A percentile compares a stretch with the other conserved stretches of the same genome.
Evolutionary conservation across 1,140 invertebrate species (phyloP).

Genomic region (Drosophila tani): DNA sequence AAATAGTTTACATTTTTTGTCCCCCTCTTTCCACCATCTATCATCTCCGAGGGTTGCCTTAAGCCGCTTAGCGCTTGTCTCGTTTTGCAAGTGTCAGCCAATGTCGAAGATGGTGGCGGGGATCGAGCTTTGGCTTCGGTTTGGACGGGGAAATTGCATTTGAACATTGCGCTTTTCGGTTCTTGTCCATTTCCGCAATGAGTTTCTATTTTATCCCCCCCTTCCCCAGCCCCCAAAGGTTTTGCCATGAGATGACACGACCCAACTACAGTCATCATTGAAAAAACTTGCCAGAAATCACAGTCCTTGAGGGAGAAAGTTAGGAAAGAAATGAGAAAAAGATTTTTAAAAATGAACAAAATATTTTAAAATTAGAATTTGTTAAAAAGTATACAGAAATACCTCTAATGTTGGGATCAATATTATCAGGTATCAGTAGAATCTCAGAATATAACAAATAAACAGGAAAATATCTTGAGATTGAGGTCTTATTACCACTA

Average conservation of each 20-base stretch:
- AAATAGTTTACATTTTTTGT: conserved; percentile 55
- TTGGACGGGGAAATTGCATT: conserved; percentile 50
- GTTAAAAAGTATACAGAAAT: neutral
- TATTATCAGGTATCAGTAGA: neutral
- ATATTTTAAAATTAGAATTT: neutral
- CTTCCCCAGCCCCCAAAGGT: neutral
- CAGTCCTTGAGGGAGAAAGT: neutral
- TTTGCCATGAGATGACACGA: conserved; percentile 21
- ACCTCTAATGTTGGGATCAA: neutral
- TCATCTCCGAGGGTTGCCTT: conserved; percentile 46
- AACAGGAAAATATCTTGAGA: neutral
- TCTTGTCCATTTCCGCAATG: conserved; percentile 57
- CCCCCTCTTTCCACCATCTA: neutral
- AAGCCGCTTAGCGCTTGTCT: conserved; percentile 49
- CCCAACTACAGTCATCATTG: conserved; percentile 21
- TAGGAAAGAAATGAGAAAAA: neutral
- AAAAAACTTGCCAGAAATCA: neutral
- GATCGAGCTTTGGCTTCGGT: conserved; percentile 14
- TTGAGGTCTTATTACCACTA: too few species aligned
- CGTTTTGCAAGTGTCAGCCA: conserved; percentile 51
- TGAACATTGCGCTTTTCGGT: conserved; percentile 48
- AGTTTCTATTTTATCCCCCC: conserved; percentile 26
- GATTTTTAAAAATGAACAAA: neutral
- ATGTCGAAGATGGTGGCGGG: conserved; percentile 32
- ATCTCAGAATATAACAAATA: neutral